Evolutionary conservation across 1,140 invertebrate species (phyloP).

Genomic region (Cotesia vestalis): DNA sequence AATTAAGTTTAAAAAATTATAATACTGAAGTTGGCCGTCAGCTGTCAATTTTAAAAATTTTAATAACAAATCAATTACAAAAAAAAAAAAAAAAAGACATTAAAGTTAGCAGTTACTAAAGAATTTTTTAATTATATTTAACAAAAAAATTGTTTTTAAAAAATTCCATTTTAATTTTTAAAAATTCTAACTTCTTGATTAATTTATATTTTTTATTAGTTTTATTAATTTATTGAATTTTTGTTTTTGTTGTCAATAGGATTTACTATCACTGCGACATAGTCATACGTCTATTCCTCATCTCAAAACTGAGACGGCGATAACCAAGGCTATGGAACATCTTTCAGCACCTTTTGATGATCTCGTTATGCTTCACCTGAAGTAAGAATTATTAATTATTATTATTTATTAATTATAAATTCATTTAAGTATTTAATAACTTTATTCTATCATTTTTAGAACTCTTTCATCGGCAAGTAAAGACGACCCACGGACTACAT

Average conservation of each 20-base stretch:
- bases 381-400: constrained; percentile 58
- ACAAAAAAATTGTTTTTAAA: too few species aligned
- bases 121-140: too few species aligned
- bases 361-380: constrained; percentile 82
- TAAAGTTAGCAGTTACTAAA: too few species aligned
- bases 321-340: constrained; percentile 75
- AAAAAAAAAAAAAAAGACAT: too few species aligned
- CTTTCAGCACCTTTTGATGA: constrained; percentile 82
- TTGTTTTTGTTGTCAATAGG: constrained; percentile 51
- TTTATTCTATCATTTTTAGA: constrained; percentile 55
- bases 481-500: constrained; percentile 79
- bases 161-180: too few species aligned
- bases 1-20: not conserved
- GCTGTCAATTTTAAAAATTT: too few species aligned
- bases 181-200: too few species aligned
- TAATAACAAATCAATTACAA: too few species aligned
- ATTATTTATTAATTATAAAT: constrained; percentile 21
- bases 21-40: too few species aligned
- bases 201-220: too few species aligned
- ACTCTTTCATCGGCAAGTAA: constrained; percentile 72
- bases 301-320: constrained; percentile 75
- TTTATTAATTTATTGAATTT: not conserved
- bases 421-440: constrained; percentile 11
- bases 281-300: constrained; percentile 77
- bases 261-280: constrained; percentile 80